Percentiles rank a stretch among this genome's conserved stretches.
Evolutionary conservation across 2,113 vertebrate species (phyloP).

Genomic region (Phyllostomus hastatus): DNA sequence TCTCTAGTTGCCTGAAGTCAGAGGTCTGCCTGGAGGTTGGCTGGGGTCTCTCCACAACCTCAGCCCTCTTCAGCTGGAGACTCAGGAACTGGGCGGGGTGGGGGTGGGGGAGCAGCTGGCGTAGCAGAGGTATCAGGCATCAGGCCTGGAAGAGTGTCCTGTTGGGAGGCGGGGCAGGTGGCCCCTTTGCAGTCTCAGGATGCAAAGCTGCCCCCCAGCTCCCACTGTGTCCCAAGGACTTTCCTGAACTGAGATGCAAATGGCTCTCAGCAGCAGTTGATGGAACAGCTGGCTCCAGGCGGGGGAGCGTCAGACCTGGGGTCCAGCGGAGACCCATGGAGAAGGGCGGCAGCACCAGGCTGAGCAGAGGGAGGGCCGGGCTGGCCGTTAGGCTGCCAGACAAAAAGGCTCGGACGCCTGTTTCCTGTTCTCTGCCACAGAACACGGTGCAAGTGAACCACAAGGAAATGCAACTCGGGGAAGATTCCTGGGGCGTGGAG

Average conservation of each 20-base stretch:
- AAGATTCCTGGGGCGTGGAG: background rate
- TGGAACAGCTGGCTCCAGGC: background rate
- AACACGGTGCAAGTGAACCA: background rate
- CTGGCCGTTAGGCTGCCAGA: background rate
- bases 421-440: background rate
- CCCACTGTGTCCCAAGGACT: background rate
- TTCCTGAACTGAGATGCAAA: background rate
- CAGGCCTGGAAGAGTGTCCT: background rate
- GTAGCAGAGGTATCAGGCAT: background rate
- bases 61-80: background rate
- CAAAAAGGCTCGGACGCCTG: background rate
- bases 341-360: too few species aligned
- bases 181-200: too few species aligned
- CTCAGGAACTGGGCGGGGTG: background rate
- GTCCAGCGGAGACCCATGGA: background rate
- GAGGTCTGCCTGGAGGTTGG: background rate
- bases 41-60: background rate
- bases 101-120: background rate
- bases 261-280: background rate
- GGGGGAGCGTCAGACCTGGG: rapidly evolving
- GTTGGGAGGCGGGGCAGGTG: background rate
- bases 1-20: background rate
- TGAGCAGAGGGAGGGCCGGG: too few species aligned
- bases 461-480: background rate
- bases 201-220: background rate